phyloP scores from a whole-genome alignment of 2,113 vertebrate genomes.

The Barbus barbus region DNA sequence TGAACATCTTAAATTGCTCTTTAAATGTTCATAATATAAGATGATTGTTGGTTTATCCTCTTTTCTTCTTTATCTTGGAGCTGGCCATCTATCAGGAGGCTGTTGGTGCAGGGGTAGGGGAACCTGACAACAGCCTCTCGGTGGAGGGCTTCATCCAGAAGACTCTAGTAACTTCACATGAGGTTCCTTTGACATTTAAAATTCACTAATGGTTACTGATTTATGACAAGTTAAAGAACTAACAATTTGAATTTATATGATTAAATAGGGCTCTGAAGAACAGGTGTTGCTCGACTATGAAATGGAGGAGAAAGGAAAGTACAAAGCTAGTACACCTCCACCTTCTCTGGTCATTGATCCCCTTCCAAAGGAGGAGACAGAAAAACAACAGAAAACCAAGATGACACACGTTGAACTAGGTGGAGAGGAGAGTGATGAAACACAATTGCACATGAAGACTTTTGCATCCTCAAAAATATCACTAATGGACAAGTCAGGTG shows the following conservation, averaged over 20 bases:
- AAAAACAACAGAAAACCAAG: constrained; percentile 66
- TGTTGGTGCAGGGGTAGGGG: constrained; percentile 80
- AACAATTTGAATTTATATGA: constrained; percentile 96
- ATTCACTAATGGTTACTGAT: background rate
- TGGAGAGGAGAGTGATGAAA: constrained; percentile 69
- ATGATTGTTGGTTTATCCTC: constrained; percentile 60
- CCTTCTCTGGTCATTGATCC: constrained; percentile 68
- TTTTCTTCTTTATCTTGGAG: constrained; percentile 61
- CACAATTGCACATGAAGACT: constrained; percentile 70
- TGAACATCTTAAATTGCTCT: background rate
- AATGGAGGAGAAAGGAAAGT: constrained; percentile 71
- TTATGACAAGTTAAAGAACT: constrained; percentile 70
- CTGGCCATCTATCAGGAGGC: constrained; percentile 67
- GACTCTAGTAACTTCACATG: constrained; percentile 92
- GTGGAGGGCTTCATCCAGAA: constrained; percentile 95
- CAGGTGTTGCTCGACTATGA: constrained; percentile 96
- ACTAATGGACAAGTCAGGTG: constrained; percentile 49
- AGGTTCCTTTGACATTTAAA: constrained; percentile 78
- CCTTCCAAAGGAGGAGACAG: constrained; percentile 66
- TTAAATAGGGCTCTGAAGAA: constrained; percentile 97
- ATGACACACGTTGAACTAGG: constrained; percentile 74
- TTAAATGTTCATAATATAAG: background rate
- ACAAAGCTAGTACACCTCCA: constrained; percentile 57
- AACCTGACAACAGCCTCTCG: constrained; percentile 82
- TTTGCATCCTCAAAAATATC: constrained; percentile 60